Evolutionary conservation across 1,140 invertebrate species (phyloP), one percentile per base, ranked within the genome.

Genomic region (Lepidurus packardi): DNA sequence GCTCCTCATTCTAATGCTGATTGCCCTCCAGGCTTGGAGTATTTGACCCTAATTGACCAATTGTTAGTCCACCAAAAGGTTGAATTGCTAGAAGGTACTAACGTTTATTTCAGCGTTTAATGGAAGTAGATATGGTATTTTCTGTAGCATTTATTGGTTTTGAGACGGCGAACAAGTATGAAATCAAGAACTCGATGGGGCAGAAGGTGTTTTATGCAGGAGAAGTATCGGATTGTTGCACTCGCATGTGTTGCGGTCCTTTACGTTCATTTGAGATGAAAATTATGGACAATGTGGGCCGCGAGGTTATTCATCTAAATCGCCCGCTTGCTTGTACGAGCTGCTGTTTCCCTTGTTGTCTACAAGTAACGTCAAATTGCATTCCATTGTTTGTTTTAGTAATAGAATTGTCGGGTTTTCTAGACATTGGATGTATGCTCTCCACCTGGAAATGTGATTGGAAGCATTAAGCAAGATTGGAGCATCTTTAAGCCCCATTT

Each of bases 21-120:
- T 84, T 96, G 92, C 88, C 95, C 93, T 76, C 93, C 90, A 83
- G 95, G 94, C 81, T 91, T 98, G 88, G 94, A 96, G 88, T 97
- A 94, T 89, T 91, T 97, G 87, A 93, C 92, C 84, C 89, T 89
- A 89, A 90, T 97, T 89, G 94, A 97, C 85, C 91, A 94, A 81
- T 86, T 97, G 73, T 87, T 96, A 78, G 89, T 98, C 73, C 91
- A 96, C 82, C 94, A 96, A 85, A 94, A 95, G 86, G 89, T 94
- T 10, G 94, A 96, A 84, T 81, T 93, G 8, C 82, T 95, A 25
- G 94, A 97, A 90, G 90, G 90, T 92, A 86, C 3, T 47, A 8
- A 44, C 7, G 2, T 44, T 2, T 10, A 9, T 45, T 16, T 65
- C 76, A 53, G 13, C 2, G 4, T 76, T 44, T 34, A 47, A 9